Conservation (phyloP, 2,797 vertebrate genomes). For the Emydoidea blandingii region DNA sequence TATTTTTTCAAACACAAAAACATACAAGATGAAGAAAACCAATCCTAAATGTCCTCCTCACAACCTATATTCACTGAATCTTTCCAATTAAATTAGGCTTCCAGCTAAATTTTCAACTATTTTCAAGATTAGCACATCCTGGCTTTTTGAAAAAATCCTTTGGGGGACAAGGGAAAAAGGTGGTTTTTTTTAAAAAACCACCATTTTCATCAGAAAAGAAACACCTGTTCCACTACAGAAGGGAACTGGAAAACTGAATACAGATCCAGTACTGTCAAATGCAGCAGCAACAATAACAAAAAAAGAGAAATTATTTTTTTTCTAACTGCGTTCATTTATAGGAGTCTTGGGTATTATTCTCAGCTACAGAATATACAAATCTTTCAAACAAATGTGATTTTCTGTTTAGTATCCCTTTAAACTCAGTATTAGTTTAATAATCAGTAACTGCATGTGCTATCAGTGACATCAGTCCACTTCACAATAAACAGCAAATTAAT, state of each 20-base stretch:
- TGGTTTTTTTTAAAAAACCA: too few relatives aligned
- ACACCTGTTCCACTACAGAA: neutral
- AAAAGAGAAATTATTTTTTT: neutral
- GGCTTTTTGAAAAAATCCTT: too few relatives aligned
- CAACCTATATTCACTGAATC: neutral
- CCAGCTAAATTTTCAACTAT: neutral
- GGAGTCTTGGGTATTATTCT: neutral
- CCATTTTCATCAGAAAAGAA: neutral
- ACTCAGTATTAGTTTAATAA: neutral
- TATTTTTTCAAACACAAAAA: neutral
- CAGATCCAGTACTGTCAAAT: neutral
- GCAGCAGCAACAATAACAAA: neutral
- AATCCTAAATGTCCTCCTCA: neutral
- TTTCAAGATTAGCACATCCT: neutral
- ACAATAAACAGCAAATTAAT: neutral
- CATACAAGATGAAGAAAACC: neutral
- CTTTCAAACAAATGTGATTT: neutral
- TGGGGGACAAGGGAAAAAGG: neutral
- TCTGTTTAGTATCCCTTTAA: neutral
- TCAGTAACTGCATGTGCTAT: neutral
- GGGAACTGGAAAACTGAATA: neutral
- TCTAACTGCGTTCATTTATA: neutral
- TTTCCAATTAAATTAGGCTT: neutral
- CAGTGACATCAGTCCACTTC: fast-evolving
- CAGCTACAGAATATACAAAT: neutral